These are phyloP conservation scores for Scrobipalpa atriplicella DNA, from an alignment of 2,888 invertebrate genomes.

Conservation along the genomic window DNA sequence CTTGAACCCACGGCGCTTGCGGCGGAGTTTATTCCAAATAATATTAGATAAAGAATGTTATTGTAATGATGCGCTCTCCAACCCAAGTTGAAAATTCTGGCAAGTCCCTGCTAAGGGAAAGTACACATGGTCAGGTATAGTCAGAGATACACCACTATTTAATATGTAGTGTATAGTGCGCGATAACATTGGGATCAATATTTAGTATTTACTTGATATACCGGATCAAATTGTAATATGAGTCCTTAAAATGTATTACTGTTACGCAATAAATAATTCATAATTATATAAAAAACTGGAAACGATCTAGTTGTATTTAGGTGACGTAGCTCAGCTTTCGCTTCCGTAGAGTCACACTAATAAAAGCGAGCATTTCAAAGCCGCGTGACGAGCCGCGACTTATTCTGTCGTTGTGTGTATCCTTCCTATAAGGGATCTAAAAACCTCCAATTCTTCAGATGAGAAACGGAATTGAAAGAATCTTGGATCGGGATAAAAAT, in stretches of 20 bases:
- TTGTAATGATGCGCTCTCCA: slow-evolving; percentile 23
- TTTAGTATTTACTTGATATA: no score
- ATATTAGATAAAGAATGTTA: slow-evolving; percentile 25
- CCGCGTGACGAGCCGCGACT: background rate
- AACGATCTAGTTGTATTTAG: no score
- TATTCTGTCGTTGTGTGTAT: background rate
- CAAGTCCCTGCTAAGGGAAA: slow-evolving; percentile 8
- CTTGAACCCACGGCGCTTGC: background rate
- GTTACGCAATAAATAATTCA: no score
- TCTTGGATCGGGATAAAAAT: slow-evolving; percentile 19
- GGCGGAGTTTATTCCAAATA: background rate
- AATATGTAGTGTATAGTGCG: no score
- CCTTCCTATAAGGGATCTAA: slow-evolving; percentile 22
- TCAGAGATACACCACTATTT: background rate
- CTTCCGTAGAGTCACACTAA: background rate
- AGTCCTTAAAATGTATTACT: no score
- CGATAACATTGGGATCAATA: no score
- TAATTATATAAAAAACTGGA: no score
- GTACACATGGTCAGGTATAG: background rate
- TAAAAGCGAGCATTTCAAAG: background rate
- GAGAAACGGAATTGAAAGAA: slow-evolving; percentile 27
- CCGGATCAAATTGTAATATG: no score
- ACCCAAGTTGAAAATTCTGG: slow-evolving; percentile 20
- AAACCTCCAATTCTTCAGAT: slow-evolving; percentile 27
- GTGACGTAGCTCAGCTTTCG: no score